Percentiles rank a stretch among this genome's conserved stretches.
phyloP scores from a whole-genome alignment of 2,113 vertebrate genomes.

The Cephalopterus ornatus region DNA sequence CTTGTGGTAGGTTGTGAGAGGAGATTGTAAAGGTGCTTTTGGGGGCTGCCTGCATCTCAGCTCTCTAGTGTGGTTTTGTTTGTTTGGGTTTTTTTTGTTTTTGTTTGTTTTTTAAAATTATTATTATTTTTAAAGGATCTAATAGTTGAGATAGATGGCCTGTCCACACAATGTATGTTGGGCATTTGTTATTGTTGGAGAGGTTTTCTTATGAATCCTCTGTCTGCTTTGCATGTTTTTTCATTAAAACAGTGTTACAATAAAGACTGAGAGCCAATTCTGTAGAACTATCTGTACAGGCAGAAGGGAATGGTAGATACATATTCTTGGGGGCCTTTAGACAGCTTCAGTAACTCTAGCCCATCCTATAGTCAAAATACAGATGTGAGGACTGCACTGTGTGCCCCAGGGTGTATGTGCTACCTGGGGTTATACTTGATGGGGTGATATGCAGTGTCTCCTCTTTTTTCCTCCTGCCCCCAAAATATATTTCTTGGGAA shows the following conservation, averaged over 20 bases:
- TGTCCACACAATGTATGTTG: background rate
- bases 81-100: no score
- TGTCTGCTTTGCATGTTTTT: background rate
- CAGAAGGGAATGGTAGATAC: background rate
- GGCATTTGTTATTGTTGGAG: background rate
- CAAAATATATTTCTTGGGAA: background rate
- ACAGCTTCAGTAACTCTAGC: background rate
- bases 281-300: background rate
- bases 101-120: background rate
- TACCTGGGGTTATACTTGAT: background rate
- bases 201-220: background rate
- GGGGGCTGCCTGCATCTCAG: background rate
- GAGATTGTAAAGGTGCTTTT: constrained; percentile 4
- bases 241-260: background rate
- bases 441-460: background rate
- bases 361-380: fast-evolving
- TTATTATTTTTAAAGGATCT: background rate
- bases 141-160: background rate
- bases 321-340: background rate
- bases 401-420: background rate
- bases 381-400: background rate
- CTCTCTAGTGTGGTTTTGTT: background rate
- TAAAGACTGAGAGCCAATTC: background rate
- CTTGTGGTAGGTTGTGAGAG: background rate
- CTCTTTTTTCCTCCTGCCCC: background rate